Base-by-base conservation (phyloP, 2,113 vertebrate species). In the Kobus ellipsiprymnus region DNA sequence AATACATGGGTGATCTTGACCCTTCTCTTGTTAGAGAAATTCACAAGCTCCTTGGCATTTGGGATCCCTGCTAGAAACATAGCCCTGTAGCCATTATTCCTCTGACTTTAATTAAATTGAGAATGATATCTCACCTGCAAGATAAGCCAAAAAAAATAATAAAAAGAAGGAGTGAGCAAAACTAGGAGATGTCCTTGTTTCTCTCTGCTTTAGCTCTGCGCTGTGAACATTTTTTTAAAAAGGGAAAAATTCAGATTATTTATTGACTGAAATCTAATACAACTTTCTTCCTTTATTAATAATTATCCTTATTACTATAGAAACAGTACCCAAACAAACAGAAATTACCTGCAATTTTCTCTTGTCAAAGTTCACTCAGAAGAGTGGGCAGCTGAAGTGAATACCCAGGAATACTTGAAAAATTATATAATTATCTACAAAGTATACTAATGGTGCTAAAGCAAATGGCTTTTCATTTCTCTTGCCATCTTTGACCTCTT, bases 301-400 rank as follows among this genome's bases (percentile, higher is more conserved):
- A 98, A 98, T 98, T 96, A 97, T 94, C 96, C 84, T 86, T 50
- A 98, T 98, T 98, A 86, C 98, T 98, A 97, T 87, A 98, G 98
- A 98, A 98, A 98, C 30, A 80, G 71, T 64, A 90, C 85, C 7
- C 60, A 98, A 98, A 97, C 93, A 98, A 98, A 95, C 40, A 98
- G 64, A 98, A 97, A 98, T 98, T 96, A 98, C 86, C 95, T 74
- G 4, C 40, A 78, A 85, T 98, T 98, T 98, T 62, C 94, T 80
- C 30, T 55, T 96, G 96, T 95, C 98, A 90, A 97, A 98, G 94
- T 96, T 98, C 95, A 92, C 90, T 85, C 85, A 17, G 17, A 52
- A 21, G 96, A 97, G 25, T 87, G 90, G 91, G 50, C 46, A 17
- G 89, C 86, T n/a, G 60, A 96, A 98, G 95, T 67, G 97, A 98